A percentile compares a stretch with the other conserved stretches of the same genome.
These are phyloP conservation scores for Euphysa ruthae DNA, from an alignment of 30 jellyfish, hydroid and myxozoan species.

Conservation along the genomic window DNA sequence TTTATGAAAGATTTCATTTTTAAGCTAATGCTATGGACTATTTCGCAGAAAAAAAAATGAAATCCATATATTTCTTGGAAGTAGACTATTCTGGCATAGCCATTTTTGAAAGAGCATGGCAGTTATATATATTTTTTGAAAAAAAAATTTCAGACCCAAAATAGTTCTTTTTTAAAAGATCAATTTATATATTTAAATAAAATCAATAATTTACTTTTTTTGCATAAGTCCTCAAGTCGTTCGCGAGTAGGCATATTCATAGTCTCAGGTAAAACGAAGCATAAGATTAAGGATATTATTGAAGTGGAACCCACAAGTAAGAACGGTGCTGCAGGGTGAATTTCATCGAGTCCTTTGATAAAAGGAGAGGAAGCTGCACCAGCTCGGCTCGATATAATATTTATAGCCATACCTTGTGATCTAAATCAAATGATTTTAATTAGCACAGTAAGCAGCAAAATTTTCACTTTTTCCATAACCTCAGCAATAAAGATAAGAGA, in stretches of 20 bases:
- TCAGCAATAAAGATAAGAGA: no score
- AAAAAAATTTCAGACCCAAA: no score
- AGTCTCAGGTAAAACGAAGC: slow-evolving; percentile 13
- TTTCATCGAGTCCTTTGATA: not conserved
- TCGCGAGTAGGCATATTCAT: slow-evolving; percentile 1
- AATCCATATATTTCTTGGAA: no score
- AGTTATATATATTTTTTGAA: no score
- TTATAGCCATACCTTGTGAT: slow-evolving; percentile 27
- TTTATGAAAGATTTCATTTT: no score
- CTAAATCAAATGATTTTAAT: not conserved
- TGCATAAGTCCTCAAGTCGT: not conserved
- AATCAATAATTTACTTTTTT: not conserved
- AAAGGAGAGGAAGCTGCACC: slow-evolving; percentile 22
- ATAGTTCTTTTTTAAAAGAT: no score
- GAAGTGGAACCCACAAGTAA: not conserved
- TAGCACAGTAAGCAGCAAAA: no score
- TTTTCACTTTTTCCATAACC: no score
- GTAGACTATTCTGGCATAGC: no score
- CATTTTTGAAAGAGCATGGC: no score
- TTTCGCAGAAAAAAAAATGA: no score
- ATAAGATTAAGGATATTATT: not conserved
- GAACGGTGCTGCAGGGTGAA: slow-evolving; percentile 32
- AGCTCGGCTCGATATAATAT: slow-evolving; percentile 13
- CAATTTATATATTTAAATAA: not conserved
- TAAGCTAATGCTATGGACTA: no score